Base-by-base conservation (phyloP, 2,888 invertebrate genomes). In the Xanthorhoe spadicearia region DNA sequence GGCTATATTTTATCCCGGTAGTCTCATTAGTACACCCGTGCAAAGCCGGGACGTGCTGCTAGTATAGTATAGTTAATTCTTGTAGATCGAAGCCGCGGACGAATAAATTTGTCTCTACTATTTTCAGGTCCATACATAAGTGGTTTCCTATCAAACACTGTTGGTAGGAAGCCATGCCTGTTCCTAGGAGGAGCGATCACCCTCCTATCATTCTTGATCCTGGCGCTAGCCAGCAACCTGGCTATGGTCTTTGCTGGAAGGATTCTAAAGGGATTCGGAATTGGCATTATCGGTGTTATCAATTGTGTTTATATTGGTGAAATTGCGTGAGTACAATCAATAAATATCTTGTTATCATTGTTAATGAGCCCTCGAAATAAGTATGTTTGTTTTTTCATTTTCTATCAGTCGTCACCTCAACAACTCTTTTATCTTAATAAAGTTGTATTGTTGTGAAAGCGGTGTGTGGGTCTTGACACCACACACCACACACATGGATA, bases 251-350 rank as follows among this genome's bases (percentile, higher is more conserved):
- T 74, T 50, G 54, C 74, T 9, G 79, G 80, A 9, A 79, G 85
- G 54, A 69, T 82, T 0, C 6, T 82, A 0, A 68, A 61, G 7
- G 85, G 83, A 0, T 50, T 82, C 1, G 81, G 80, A 0, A 69
- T 64, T 8, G 81, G 81, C 0, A 77, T 81, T 0, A 72, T 80
- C 2, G 68, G 66, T 23, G 75, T 82, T 1, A 66, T 76, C 3
- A 83, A 77, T 28, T 15, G 84, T 6, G 81, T 84, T n/a, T 85
- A 84, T 46, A 74, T 85, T 68, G 85, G 84, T 15, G 85, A 85
- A 70, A 81, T 83, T 38, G 80, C 82, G 85, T 85, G 66, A 84
- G 84, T 79, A 65, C 23, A 10, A 13, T 15, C 15, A 48, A 1
- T 17, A 23, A 4, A 23, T 7, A 15, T 46, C n/a, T n/a, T 46